A percentile compares a stretch with the other conserved stretches of the same genome.
phyloP scores from a whole-genome alignment of 2,888 invertebrate genomes.

The Caenorhabditis afra region DNA sequence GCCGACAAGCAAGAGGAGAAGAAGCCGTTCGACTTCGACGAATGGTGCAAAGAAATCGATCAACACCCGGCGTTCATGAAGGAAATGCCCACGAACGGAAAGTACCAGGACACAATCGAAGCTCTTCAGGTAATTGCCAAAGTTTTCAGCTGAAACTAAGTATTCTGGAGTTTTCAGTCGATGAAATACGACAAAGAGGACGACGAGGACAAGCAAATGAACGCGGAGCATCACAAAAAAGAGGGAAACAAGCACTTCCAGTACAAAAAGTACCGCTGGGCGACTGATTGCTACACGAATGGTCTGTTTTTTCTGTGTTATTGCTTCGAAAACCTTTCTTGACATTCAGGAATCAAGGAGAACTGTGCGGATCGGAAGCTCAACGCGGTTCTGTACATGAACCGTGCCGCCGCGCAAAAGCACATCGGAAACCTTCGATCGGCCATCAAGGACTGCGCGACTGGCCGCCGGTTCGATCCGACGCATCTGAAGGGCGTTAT shows the following conservation, averaged over 20 bases:
- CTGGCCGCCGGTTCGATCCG: slow-evolving; percentile 85
- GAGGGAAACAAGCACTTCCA: slow-evolving; percentile 97
- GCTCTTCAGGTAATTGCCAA: slow-evolving; percentile 84
- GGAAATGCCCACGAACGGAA: slow-evolving; percentile 69
- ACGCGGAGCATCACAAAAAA: slow-evolving; percentile 91
- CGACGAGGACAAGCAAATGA: slow-evolving; percentile 85
- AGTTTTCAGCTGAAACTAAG: background rate
- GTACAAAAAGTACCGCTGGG: slow-evolving; percentile 92
- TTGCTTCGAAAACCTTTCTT: no score
- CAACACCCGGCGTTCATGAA: slow-evolving; percentile 79
- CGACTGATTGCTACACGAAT: slow-evolving; percentile 89
- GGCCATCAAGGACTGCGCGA: slow-evolving; percentile 87
- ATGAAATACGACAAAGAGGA: slow-evolving; percentile 87
- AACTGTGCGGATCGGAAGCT: slow-evolving; percentile 87
- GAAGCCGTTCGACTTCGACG: slow-evolving; percentile 78
- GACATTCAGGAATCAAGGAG: slow-evolving; percentile 85
- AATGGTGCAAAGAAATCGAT: slow-evolving; percentile 78
- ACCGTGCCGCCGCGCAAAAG: slow-evolving; percentile 92
- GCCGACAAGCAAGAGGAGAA: slow-evolving; percentile 51
- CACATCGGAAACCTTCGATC: slow-evolving; percentile 84
- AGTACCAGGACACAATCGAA: slow-evolving; percentile 74
- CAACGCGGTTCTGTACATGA: slow-evolving; percentile 90
- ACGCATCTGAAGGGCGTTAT: slow-evolving; percentile 83
- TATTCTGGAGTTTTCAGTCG: slow-evolving; percentile 85
- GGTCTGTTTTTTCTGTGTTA: slow-evolving; percentile 82